Percentiles rank a stretch among this genome's conserved stretches.
phyloP scores from a whole-genome alignment of 2,797 vertebrate species.

The Gymnothorax reevesii region DNA sequence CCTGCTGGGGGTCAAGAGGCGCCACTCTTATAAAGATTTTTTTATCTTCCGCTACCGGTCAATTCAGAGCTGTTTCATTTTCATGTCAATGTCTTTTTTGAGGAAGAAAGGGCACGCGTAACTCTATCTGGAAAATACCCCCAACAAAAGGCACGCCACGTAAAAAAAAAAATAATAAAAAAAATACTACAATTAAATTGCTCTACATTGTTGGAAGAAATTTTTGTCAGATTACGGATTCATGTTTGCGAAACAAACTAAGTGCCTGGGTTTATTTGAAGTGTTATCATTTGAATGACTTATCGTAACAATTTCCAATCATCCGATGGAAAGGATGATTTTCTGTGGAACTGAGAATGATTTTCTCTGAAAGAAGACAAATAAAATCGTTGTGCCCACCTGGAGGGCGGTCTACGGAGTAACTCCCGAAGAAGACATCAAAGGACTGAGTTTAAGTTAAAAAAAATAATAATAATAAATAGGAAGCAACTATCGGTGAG shows the following conservation, averaged over 20 bases:
- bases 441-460: constrained; percentile 2
- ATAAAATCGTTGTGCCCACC: constrained; percentile 12
- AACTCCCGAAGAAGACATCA: constrained; percentile 26
- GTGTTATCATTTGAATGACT: background rate
- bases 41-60: constrained; percentile 12
- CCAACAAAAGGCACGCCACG: background rate
- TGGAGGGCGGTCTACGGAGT: constrained; percentile 15
- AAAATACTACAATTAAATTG: background rate
- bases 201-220: background rate
- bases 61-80: background rate
- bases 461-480: background rate
- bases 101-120: background rate
- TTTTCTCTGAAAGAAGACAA: constrained; percentile 32
- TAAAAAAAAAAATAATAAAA: too few relatives aligned
- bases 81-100: background rate
- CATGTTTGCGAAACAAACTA: background rate
- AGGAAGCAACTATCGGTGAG: constrained; percentile 24
- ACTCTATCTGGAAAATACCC: constrained; percentile 16
- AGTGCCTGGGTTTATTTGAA: constrained; percentile 7
- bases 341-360: constrained; percentile 31
- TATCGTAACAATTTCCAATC: background rate
- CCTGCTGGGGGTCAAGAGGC: constrained; percentile 44
- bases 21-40: constrained; percentile 34
- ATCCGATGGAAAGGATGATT: background rate
- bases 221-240: background rate